These are phyloP conservation scores for Heliothis virescens DNA, from an alignment of 1,140 invertebrate species.

Conservation along the genomic window DNA sequence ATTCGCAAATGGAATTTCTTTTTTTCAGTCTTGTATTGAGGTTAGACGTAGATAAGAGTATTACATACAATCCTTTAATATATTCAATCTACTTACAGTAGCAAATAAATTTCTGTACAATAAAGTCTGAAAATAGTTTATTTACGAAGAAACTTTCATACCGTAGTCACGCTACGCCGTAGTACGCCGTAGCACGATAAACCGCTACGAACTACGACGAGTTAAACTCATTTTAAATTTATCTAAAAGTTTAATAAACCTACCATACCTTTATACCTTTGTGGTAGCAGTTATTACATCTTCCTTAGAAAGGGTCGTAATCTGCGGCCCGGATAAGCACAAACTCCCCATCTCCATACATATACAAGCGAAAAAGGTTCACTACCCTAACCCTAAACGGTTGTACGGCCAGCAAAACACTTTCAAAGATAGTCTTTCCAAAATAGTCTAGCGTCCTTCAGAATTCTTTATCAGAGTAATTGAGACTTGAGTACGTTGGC, in stretches of 20 bases:
- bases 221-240: not conserved
- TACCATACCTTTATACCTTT: not conserved
- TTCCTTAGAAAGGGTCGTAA: slow-evolving; percentile 15
- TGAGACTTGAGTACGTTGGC: slow-evolving; percentile 23
- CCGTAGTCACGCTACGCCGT: slow-evolving; percentile 22
- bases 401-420: slow-evolving; percentile 22
- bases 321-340: slow-evolving; percentile 4
- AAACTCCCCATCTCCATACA: not conserved
- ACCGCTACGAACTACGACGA: not conserved
- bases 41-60: not conserved
- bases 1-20: slow-evolving; percentile 9
- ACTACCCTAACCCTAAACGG: not conserved
- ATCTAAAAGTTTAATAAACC: not conserved
- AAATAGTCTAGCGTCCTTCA: slow-evolving; percentile 9
- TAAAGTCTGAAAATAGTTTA: no score
- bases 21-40: not conserved
- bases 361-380: slow-evolving; percentile 13
- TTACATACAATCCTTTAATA: not conserved
- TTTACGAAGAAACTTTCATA: not conserved
- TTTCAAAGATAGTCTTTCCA: slow-evolving; percentile 13
- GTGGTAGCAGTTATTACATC: slow-evolving; percentile 7
- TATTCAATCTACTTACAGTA: not conserved
- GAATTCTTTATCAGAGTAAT: slow-evolving; percentile 32
- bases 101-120: no score
- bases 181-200: not conserved